Evolutionary conservation across 2,888 invertebrate species (phyloP).

Genomic region (Eilema sororculum): DNA sequence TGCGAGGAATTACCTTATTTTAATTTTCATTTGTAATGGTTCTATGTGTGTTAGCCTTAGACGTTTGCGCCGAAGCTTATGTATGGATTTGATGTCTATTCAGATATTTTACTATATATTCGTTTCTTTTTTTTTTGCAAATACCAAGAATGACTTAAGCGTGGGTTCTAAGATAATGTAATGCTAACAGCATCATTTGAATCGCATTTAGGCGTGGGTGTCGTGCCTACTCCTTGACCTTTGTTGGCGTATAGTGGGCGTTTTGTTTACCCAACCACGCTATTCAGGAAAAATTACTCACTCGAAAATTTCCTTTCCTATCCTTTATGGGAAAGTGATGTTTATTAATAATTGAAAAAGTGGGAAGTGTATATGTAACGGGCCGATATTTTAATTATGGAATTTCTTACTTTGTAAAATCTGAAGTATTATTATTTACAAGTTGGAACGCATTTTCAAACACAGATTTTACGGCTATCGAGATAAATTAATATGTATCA

Average conservation of each 20-base stretch:
- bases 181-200: constrained; percentile 46
- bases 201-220: constrained; percentile 48
- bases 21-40: background rate
- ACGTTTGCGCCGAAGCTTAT: background rate
- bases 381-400: background rate
- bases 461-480: too few species aligned
- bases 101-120: background rate
- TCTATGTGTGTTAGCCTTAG: constrained; percentile 12
- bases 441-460: too few species aligned
- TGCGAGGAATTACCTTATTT: background rate
- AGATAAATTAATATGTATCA: too few species aligned
- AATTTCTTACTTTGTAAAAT: background rate
- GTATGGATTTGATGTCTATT: constrained; percentile 13
- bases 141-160: constrained; percentile 21
- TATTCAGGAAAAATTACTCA: constrained; percentile 27
- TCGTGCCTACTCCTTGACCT: constrained; percentile 59
- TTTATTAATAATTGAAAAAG: constrained; percentile 24
- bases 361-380: background rate
- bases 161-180: constrained; percentile 46
- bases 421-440: too few species aligned
- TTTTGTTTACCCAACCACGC: constrained; percentile 43
- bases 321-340: constrained; percentile 25
- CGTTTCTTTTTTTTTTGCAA: background rate
- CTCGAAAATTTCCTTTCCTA: constrained; percentile 23
- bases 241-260: constrained; percentile 48